These are phyloP conservation scores for Drosophila antonietae DNA, from an alignment of 2,888 invertebrate species.

Conservation along the genomic window DNA sequence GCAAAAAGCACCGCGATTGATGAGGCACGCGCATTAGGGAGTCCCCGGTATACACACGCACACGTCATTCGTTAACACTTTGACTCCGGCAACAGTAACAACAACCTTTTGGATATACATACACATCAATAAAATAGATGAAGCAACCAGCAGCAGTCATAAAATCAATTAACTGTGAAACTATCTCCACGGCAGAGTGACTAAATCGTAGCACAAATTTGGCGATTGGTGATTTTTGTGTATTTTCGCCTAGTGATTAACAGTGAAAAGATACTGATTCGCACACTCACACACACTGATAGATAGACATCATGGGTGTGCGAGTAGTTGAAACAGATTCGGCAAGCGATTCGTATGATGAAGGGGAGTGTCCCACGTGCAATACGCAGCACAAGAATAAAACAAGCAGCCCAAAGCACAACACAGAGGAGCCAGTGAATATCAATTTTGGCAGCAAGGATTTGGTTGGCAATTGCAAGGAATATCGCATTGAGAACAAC, in stretches of 20 bases:
- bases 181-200: slow-evolving; percentile 35
- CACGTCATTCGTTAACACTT: slow-evolving; percentile 30
- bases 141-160: slow-evolving; percentile 23
- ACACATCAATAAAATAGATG: slow-evolving; percentile 21
- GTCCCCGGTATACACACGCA: slow-evolving; percentile 40
- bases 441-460: slow-evolving; percentile 63
- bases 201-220: slow-evolving; percentile 19
- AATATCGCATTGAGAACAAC: slow-evolving; percentile 82
- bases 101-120: slow-evolving; percentile 52
- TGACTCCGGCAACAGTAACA: neutral
- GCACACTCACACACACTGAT: slow-evolving; percentile 16
- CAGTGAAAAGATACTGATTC: slow-evolving; percentile 49
- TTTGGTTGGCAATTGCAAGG: slow-evolving; percentile 83
- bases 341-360: slow-evolving; percentile 73
- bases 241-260: slow-evolving; percentile 48
- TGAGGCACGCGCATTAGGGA: slow-evolving; percentile 33
- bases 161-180: slow-evolving; percentile 9
- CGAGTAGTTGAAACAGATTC: slow-evolving; percentile 72
- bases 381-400: slow-evolving; percentile 37
- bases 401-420: slow-evolving; percentile 37
- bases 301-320: slow-evolving; percentile 68
- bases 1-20: slow-evolving; percentile 32
- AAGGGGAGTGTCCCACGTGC: slow-evolving; percentile 70
- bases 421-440: slow-evolving; percentile 19
- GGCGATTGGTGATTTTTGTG: slow-evolving; percentile 55